These are phyloP conservation scores for Stratiomys singularior DNA, from an alignment of 2,888 invertebrate species.

Conservation along the genomic window DNA sequence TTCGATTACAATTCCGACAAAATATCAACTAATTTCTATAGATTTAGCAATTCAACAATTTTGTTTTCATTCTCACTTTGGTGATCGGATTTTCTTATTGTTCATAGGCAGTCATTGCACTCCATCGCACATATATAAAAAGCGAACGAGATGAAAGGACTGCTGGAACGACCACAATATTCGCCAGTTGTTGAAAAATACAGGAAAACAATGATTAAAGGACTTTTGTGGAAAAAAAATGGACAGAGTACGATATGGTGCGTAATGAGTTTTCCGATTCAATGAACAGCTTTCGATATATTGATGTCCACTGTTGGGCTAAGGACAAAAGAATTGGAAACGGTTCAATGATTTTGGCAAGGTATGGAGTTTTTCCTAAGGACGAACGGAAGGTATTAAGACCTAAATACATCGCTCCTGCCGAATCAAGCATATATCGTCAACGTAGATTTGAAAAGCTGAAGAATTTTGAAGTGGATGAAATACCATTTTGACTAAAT, in stretches of 20 bases:
- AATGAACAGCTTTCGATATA: conserved; percentile 26
- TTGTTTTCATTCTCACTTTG: conserved; percentile 45
- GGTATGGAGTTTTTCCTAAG: not conserved
- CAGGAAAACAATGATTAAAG: conserved; percentile 43
- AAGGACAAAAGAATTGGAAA: conserved; percentile 33
- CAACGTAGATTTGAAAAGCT: no score
- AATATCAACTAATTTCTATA: conserved; percentile 36
- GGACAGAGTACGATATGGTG: conserved; percentile 21
- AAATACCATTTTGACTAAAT: no score
- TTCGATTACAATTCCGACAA: not conserved
- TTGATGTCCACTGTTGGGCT: conserved; percentile 38
- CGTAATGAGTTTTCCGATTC: conserved; percentile 43
- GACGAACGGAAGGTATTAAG: not conserved
- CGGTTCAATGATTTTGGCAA: conserved; percentile 13
- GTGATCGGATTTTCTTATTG: conserved; percentile 36
- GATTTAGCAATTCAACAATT: conserved; percentile 1
- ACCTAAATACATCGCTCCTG: not conserved
- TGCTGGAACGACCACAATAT: not conserved
- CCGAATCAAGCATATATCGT: no score
- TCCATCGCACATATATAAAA: conserved; percentile 17
- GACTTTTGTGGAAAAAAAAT: conserved; percentile 35
- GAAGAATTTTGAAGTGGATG: no score
- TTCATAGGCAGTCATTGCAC: conserved; percentile 41
- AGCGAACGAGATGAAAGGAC: not conserved
- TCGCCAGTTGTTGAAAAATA: conserved; percentile 41